phyloP scores from a whole-genome alignment of 1,140 invertebrate genomes.

The Nasonia longicornis region DNA sequence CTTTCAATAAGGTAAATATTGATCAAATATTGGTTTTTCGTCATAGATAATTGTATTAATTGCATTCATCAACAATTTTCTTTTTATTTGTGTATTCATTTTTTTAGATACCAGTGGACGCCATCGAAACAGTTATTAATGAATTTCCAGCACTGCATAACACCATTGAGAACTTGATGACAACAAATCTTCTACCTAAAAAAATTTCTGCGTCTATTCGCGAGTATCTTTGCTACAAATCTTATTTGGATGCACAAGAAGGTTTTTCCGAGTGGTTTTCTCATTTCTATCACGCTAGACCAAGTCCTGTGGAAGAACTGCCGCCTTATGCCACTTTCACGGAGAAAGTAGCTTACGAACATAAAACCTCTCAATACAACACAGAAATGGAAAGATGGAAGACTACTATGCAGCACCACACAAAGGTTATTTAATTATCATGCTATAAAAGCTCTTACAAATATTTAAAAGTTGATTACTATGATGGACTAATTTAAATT shows the following conservation, averaged over 20 bases:
- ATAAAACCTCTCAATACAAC: constrained; percentile 82
- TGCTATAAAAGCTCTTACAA: not conserved
- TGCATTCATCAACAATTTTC: constrained; percentile 18
- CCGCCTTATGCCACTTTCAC: constrained; percentile 79
- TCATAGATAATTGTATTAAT: no score
- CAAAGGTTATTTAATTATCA: constrained; percentile 67
- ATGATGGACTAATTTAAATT: constrained; percentile 13
- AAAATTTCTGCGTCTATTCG: constrained; percentile 73
- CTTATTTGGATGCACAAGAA: constrained; percentile 86
- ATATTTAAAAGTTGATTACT: not conserved
- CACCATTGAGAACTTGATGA: constrained; percentile 59
- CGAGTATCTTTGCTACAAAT: constrained; percentile 83
- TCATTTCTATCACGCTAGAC: constrained; percentile 84
- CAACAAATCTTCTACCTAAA: constrained; percentile 62
- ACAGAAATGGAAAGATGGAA: constrained; percentile 85
- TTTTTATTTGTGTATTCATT: not conserved
- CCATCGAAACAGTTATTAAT: constrained; percentile 73
- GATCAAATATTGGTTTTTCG: constrained; percentile 33
- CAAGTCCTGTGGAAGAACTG: constrained; percentile 74
- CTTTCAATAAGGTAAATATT: constrained; percentile 74
- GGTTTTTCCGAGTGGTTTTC: constrained; percentile 91
- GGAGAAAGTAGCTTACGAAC: constrained; percentile 89
- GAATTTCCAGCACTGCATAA: constrained; percentile 71
- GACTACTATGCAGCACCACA: constrained; percentile 73
- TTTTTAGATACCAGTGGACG: constrained; percentile 72